phyloP scores from a whole-genome alignment of 2,888 invertebrate species.

The Apodemia zela region DNA sequence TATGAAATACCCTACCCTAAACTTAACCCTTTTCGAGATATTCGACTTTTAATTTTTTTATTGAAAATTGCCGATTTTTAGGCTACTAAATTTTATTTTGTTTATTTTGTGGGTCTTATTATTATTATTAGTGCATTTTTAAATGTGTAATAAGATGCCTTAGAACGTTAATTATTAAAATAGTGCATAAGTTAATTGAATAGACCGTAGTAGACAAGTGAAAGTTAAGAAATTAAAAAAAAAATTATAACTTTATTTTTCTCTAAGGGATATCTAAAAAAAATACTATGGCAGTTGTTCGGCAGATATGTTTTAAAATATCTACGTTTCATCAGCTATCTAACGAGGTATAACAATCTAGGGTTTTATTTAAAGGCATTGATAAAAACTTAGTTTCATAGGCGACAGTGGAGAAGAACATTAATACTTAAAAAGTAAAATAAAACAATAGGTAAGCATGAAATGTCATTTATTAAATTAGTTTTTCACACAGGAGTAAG shows the following conservation, averaged over 20 bases:
- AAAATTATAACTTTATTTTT: constrained; percentile 12
- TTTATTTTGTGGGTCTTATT: no score
- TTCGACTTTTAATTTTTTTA: no score
- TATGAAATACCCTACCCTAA: no score
- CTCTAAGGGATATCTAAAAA: neutral
- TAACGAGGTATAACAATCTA: constrained; percentile 23
- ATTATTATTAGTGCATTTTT: no score
- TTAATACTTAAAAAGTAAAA: constrained; percentile 18
- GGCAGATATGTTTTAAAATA: constrained; percentile 19
- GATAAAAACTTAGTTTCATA: neutral
- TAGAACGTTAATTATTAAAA: no score
- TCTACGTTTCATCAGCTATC: constrained; percentile 24
- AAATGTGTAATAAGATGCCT: no score
- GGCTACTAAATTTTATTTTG: no score
- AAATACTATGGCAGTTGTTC: constrained; percentile 13
- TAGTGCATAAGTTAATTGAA: neutral
- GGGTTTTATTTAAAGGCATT: neutral
- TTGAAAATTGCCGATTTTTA: no score
- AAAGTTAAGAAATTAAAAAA: constrained; percentile 5
- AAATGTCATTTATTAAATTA: constrained; percentile 21
- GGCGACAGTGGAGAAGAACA: neutral
- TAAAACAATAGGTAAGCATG: constrained; percentile 15
- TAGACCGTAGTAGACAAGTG: constrained; percentile 5
- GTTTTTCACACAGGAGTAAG: constrained; percentile 21
- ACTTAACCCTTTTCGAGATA: no score